Evolutionary conservation across 2,797 vertebrate genomes (phyloP), one percentile per base, ranked within the genome.

Genomic region (Sparus aurata): DNA sequence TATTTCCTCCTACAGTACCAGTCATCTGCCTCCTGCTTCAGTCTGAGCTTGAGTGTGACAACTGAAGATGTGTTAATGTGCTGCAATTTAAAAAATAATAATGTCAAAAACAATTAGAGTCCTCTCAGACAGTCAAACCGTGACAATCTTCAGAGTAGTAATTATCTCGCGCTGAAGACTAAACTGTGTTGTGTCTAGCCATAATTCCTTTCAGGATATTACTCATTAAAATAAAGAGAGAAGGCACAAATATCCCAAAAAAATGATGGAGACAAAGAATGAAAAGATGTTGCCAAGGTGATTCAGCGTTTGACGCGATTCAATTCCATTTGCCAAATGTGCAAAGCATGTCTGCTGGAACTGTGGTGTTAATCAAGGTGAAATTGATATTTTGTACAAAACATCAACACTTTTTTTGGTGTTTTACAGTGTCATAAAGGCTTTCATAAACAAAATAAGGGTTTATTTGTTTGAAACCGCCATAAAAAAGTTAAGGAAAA

Each of bases 101-200:
- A 75, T 45, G 54, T 75, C 59, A 85, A 80, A 89, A 93, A 92
- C 85, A 89, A 92, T 88, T 89, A 89, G 67, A 79, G 79, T 79
- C 70, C 77, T 88, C 79, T 89, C 79, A 84, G 82, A 89, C 77
- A 89, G 75, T 79, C 77, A 89, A 88, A 82, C 83, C 47, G 53
- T 81, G 83, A 87, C 84, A 85, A 68, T 84, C 70, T 73, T 89
- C 65, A 83, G 59, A 72, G 70, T 71, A 58, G 72, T 83, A 91
- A 91, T 93, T 93, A 92, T 84, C 73, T 86, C 76, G 77, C 4
- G 8, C 72, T 73, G n/a, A 80, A 69, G 53, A 80, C 57, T 69
- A 69, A 84, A 88, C 65, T 79, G 53, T 83, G 57, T 77, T 76
- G 64, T 70, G 77, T 82, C 45, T 54, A 69, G 52, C 59, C 43